These are phyloP conservation scores for Dolichallabes microphthalmus DNA, from an alignment of 2,113 vertebrate species.

Conservation along the genomic window DNA sequence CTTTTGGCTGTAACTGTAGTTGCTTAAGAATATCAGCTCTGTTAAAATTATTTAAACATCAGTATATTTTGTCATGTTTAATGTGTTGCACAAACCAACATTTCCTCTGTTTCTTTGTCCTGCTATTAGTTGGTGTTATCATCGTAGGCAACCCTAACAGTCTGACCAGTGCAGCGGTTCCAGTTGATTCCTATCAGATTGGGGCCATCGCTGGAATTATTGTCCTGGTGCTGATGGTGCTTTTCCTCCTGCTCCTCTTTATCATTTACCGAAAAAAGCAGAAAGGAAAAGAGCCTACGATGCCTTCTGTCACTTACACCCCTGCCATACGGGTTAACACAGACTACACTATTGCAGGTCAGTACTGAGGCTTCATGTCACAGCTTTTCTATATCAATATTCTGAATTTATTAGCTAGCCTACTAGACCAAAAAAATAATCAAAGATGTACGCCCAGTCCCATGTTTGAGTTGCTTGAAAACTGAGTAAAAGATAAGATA, in stretches of 20 bases:
- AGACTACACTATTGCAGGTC: slow-evolving; percentile 84
- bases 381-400: not conserved
- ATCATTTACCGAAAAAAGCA: slow-evolving; percentile 91
- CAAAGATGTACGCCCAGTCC: not conserved
- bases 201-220: slow-evolving; percentile 89
- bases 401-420: not conserved
- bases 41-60: not conserved
- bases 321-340: slow-evolving; percentile 83
- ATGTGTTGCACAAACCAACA: not conserved
- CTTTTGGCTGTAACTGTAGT: no score
- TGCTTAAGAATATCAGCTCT: not conserved
- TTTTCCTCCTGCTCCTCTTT: slow-evolving; percentile 88
- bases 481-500: no score
- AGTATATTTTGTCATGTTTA: not conserved
- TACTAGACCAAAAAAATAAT: not conserved
- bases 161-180: slow-evolving; percentile 87
- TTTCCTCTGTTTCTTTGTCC: not conserved
- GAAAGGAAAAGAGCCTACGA: slow-evolving; percentile 87
- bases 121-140: slow-evolving; percentile 80
- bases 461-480: not conserved
- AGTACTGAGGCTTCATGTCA: slow-evolving; percentile 25
- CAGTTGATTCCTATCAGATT: slow-evolving; percentile 90
- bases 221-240: slow-evolving; percentile 85
- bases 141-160: slow-evolving; percentile 89
- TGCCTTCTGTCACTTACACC: slow-evolving; percentile 89